Evolutionary conservation across 2,113 vertebrate species (phyloP).

Genomic region (Arvicanthis niloticus): DNA sequence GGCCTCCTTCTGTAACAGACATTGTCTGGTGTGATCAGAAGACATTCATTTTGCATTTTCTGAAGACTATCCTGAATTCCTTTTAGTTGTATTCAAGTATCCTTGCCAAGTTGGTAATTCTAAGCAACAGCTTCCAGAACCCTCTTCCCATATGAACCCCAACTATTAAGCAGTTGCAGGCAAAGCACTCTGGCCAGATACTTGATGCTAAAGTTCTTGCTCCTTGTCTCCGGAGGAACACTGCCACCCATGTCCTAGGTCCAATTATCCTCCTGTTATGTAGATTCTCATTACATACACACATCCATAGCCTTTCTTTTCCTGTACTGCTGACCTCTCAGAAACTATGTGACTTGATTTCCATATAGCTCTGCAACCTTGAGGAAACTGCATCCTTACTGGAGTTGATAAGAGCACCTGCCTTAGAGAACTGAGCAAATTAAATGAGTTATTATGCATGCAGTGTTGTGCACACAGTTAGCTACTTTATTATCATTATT

Average conservation of each 20-base stretch:
- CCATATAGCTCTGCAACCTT: background rate
- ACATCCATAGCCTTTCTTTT: background rate
- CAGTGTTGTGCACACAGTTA: background rate
- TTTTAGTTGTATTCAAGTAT: background rate
- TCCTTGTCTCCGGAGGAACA: background rate
- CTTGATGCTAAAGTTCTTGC: background rate
- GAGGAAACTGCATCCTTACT: conserved; percentile 2
- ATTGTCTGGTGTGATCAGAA: background rate
- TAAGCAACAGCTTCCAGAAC: background rate
- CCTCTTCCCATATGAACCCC: background rate
- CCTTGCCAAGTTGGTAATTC: background rate
- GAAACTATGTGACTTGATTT: conserved; percentile 16
- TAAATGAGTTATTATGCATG: background rate
- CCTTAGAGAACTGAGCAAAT: background rate
- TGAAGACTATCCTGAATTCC: background rate
- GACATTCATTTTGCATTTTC: background rate
- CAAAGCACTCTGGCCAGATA: background rate
- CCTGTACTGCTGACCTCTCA: background rate
- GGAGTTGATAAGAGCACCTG: background rate
- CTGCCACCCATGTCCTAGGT: background rate
- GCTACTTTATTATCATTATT: background rate
- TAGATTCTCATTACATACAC: background rate
- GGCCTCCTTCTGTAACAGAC: fast-evolving
- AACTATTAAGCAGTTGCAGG: background rate
- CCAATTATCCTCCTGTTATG: background rate